Base-by-base conservation (phyloP, 2,113 vertebrate species). In the Prunella fulvescens region DNA sequence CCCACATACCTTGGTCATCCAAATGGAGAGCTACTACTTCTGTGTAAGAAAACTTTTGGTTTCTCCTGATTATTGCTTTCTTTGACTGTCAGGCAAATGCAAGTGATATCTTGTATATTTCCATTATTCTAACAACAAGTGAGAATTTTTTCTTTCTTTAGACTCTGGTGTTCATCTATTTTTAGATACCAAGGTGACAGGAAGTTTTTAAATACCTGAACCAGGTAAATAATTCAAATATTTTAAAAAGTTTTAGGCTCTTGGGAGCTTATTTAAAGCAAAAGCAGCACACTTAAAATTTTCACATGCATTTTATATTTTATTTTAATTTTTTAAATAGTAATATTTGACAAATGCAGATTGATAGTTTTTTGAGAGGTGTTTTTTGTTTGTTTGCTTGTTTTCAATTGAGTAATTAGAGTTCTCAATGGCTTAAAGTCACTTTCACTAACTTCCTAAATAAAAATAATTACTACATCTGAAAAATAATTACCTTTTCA, bases 1-100 rank as follows among this genome's bases (percentile, higher is more conserved):
- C 97, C 71, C 97, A 97, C 86, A 48, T 71, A 83, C 73, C 39
- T 39, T 86, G 50, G 56, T 57, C 97, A 62, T 60, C 91, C 28
- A 62, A 56, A 64, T 11, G 70, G 60, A n/a, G 28, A 64, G 9
- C 17, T 77, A 51, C 45, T 95, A 24, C 31, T 72, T 84, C 39
- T 85, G 37, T 45, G 6, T 19, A 17, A 39, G n/a, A n/a, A 54
- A 37, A 40, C 6, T 57, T 88, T 22, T 58, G 28, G 7, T 12
- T 77, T 15, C 19, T 72, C 10, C 9, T 12, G 8, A 44, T 53
- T 39, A 26, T 22, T 53, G 15, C 15, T 53, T 69, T 90, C 79
- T 95, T 84, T 77, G 22, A n/a, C 20, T 40, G 72, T 22, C 11
- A 61, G 47, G 11, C 7, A 57, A 4, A 15, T 74, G 14, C 12